Conservation (phyloP, 2,113 vertebrate species). For the Bungarus multicinctus region DNA sequence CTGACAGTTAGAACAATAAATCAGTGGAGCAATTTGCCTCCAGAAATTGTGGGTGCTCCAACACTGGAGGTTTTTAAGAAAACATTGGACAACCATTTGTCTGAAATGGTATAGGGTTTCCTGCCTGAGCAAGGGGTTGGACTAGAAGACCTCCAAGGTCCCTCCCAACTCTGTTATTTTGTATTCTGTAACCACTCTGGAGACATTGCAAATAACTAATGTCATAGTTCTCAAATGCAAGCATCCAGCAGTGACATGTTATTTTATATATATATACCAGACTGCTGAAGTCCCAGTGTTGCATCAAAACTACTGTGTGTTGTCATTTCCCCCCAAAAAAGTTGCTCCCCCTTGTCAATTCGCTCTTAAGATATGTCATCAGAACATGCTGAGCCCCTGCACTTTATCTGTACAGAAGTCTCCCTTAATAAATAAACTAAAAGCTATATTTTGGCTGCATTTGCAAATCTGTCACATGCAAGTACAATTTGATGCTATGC, state of each 20-base stretch:
- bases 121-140: too few species aligned
- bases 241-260: background rate
- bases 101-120: too few species aligned
- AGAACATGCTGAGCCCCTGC: background rate
- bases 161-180: background rate
- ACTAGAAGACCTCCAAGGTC: too few species aligned
- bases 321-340: background rate
- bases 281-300: background rate
- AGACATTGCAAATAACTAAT: background rate
- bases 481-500: background rate
- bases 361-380: slow-evolving; percentile 4
- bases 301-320: background rate
- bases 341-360: background rate
- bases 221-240: too few species aligned
- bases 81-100: too few species aligned
- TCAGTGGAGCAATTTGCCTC: too few species aligned
- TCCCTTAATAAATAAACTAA: background rate
- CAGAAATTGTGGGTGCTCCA: too few species aligned
- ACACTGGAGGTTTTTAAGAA: too few species aligned
- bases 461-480: slow-evolving; percentile 15
- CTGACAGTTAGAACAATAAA: too few species aligned
- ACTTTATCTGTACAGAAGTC: slow-evolving; percentile 8
- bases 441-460: slow-evolving; percentile 32
- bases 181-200: background rate
- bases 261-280: background rate